A percentile compares a stretch with the other conserved stretches of the same genome.
Evolutionary conservation across 2,797 vertebrate species (phyloP).

Genomic region (Ara ararauna): DNA sequence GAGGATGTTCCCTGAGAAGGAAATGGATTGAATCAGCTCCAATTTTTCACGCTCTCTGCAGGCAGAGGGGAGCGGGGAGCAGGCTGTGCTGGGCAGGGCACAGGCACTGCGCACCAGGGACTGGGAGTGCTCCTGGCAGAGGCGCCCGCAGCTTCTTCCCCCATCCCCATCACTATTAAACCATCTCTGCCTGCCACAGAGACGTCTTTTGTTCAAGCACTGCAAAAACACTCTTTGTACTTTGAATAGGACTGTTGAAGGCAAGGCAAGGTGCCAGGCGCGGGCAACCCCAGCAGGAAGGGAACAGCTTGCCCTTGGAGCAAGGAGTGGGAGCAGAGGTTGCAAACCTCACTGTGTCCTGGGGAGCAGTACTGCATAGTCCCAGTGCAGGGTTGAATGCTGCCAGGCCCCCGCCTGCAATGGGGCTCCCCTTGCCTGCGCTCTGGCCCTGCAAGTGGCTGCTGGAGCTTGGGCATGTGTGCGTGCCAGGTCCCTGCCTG

Average conservation of each 20-base stretch:
- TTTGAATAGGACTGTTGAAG: constrained; percentile 22
- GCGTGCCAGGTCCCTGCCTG: neutral
- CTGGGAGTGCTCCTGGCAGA: neutral
- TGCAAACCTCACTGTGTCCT: neutral
- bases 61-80: neutral
- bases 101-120: fast-evolving
- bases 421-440: neutral
- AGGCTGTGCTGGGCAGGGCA: neutral
- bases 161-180: neutral
- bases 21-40: neutral
- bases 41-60: neutral
- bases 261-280: neutral
- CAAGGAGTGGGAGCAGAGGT: neutral
- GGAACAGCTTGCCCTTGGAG: neutral
- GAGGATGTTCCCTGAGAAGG: neutral
- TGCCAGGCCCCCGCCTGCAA: neutral
- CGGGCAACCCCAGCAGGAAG: neutral
- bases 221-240: constrained; percentile 14
- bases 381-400: neutral
- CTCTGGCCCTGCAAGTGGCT: neutral
- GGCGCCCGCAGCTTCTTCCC: neutral
- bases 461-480: fast-evolving
- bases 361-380: neutral
- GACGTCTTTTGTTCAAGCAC: neutral
- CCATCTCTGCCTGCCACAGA: neutral